phyloP scores from a whole-genome alignment of 2,797 vertebrate genomes.

The Microctenopoma lineatum region DNA sequence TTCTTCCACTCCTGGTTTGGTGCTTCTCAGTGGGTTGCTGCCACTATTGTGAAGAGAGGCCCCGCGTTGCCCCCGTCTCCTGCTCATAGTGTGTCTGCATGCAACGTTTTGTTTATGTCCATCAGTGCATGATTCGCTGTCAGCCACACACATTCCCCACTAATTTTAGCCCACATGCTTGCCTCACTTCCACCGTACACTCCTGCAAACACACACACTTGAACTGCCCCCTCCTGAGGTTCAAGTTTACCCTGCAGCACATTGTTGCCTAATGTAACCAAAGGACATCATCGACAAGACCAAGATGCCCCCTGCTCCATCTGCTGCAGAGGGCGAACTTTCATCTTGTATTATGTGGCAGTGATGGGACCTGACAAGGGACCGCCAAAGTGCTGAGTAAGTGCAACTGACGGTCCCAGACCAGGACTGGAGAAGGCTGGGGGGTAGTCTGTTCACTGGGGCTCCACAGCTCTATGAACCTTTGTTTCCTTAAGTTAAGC shows the following conservation, averaged over 20 bases:
- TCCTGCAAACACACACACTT: slow-evolving; percentile 24
- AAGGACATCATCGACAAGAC: slow-evolving; percentile 67
- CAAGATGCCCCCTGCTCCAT: slow-evolving; percentile 74
- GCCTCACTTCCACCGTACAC: slow-evolving; percentile 48
- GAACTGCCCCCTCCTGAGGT: slow-evolving; percentile 30
- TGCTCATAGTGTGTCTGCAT: slow-evolving; percentile 42
- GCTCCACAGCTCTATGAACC: slow-evolving; percentile 24
- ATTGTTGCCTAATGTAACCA: slow-evolving; percentile 66
- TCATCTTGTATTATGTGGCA: slow-evolving; percentile 74
- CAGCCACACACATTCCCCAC: slow-evolving; percentile 30
- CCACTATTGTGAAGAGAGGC: slow-evolving; percentile 64
- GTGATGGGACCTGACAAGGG: slow-evolving; percentile 77
- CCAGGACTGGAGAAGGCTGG: slow-evolving; percentile 4
- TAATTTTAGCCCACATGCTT: slow-evolving; percentile 22
- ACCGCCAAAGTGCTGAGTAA: slow-evolving; percentile 73
- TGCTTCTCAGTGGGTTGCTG: slow-evolving; percentile 62
- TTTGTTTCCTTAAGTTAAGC: background rate
- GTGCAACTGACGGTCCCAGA: slow-evolving; percentile 49
- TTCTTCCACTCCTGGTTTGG: slow-evolving; percentile 48
- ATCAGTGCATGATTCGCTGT: slow-evolving; percentile 44
- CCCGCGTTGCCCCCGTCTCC: slow-evolving; percentile 24
- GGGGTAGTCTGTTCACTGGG: background rate
- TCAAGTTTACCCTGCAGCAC: slow-evolving; percentile 26
- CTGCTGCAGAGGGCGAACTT: slow-evolving; percentile 64
- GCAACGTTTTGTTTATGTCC: slow-evolving; percentile 67